Evolutionary conservation across 2,113 vertebrate genomes (phyloP), one percentile per base, ranked within the genome.

Genomic region (Entelurus aequoreus): DNA sequence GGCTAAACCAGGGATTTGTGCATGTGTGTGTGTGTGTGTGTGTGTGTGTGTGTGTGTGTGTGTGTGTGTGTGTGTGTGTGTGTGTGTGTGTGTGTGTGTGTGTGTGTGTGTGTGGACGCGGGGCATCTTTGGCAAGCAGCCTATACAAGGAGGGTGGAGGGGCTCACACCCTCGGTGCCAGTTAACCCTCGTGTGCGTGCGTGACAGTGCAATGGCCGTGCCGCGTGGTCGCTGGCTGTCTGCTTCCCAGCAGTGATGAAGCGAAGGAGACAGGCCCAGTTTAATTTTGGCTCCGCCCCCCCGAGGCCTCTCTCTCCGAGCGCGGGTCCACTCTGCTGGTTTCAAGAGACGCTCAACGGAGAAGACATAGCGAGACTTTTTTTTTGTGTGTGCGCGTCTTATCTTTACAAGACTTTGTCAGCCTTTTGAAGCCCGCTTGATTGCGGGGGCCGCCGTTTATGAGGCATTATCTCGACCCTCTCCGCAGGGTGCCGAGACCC

Each of bases 1-100:
- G 87, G 88, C 87, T 91, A 90, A 91, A 78, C 87, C 84, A 79
- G 86, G 87, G 89, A 90, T 84, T 79, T 88, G 63, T 72, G 66
- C 69, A 66, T 71, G 50, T 55, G 40, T 47, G 10, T 46, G 12
- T 60, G 58, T 65, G 19, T 88, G 63, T 72, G 66, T 68, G 69
- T 71, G 50, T 60, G 36, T 47, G 10, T 46, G 12, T 60, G 58
- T 60, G 59, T 65, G 48, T 16, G 16, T 28, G 47, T 47, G 60
- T 61, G 63, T 65, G 60, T 77, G 36, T 66, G 67, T 65, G 70
- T 63, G 72, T 60, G 59, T 65, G 19, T 88, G 63, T 72, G 66
- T 68, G 69, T 71, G 50, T 60, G 36, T 47, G 10, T 46, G 12
- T 60, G 58, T 60, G 59, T 65, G 48, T 16, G 16, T 28, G 47